A percentile compares a stretch with the other conserved stretches of the same genome.
Evolutionary conservation across 2,113 vertebrate genomes (phyloP).

Genomic region (Forbesichthys papilliferus): DNA sequence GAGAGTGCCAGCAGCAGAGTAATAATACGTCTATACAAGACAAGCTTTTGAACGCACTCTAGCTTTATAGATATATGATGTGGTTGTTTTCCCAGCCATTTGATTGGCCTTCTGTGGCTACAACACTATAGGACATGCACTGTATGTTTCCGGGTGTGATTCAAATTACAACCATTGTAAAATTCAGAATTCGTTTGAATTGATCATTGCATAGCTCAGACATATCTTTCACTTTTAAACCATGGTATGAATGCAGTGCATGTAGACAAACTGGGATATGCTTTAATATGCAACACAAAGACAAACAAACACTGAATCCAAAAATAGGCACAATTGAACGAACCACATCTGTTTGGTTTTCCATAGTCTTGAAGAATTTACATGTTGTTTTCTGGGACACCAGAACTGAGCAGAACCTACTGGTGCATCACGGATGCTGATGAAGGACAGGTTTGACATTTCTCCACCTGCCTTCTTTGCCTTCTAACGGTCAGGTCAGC

Average conservation of each 20-base stretch:
- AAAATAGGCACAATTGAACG: not conserved
- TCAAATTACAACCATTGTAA: not conserved
- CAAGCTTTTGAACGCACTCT: conserved; percentile 16
- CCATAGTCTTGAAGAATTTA: not conserved
- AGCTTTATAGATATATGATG: too few relatives aligned
- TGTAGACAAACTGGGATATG: not conserved
- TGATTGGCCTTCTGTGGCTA: not conserved
- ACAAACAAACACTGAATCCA: not conserved
- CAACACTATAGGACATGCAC: too few relatives aligned
- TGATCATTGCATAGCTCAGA: not conserved
- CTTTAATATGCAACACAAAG: not conserved
- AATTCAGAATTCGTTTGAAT: not conserved
- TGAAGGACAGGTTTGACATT: not conserved
- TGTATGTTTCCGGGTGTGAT: not conserved
- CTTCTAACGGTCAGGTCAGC: not conserved
- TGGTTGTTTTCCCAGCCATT: not conserved
- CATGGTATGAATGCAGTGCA: not conserved
- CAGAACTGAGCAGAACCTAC: not conserved
- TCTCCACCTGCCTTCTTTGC: not conserved
- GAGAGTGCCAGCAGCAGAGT: conserved; percentile 41
- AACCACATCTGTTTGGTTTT: not conserved
- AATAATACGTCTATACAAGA: conserved; percentile 40
- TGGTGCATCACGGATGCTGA: not conserved
- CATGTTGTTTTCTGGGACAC: not conserved
- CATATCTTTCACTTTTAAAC: not conserved